Conservation (phyloP, 2,888 invertebrate species). For the Leptothorax acervorum region DNA sequence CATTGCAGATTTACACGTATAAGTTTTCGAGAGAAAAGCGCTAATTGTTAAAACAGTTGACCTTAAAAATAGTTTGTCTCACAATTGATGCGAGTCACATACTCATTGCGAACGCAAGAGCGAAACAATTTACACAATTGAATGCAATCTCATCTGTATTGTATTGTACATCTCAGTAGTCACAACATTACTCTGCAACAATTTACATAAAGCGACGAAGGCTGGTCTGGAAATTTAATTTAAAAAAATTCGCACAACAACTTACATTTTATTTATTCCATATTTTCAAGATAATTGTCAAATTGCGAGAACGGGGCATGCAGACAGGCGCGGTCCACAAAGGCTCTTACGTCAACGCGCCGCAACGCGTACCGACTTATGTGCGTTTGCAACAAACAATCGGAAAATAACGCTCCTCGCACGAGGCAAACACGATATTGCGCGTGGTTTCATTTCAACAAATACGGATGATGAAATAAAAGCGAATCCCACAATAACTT, state of each 20-base stretch:
- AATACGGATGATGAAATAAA: constrained; percentile 15
- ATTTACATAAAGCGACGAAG: no score
- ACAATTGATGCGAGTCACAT: no score
- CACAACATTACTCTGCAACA: no score
- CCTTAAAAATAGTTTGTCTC: background rate
- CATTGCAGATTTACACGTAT: background rate
- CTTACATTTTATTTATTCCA: background rate
- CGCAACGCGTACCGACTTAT: background rate
- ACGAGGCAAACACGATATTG: constrained; percentile 15
- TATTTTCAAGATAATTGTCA: background rate
- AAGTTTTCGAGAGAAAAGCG: background rate
- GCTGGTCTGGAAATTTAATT: no score
- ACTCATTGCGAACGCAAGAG: background rate
- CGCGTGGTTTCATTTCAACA: background rate
- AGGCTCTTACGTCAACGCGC: constrained; percentile 38
- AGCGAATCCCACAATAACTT: background rate
- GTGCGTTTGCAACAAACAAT: constrained; percentile 11
- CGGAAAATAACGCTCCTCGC: background rate
- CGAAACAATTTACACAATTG: no score
- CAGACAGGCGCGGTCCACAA: constrained; percentile 34
- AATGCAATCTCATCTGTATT: no score
- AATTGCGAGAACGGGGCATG: background rate
- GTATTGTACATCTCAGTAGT: no score
- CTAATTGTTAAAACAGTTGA: background rate
- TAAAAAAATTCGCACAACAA: no score